Base-by-base conservation (phyloP, 2,888 invertebrate species). In the Unio delphinus region DNA sequence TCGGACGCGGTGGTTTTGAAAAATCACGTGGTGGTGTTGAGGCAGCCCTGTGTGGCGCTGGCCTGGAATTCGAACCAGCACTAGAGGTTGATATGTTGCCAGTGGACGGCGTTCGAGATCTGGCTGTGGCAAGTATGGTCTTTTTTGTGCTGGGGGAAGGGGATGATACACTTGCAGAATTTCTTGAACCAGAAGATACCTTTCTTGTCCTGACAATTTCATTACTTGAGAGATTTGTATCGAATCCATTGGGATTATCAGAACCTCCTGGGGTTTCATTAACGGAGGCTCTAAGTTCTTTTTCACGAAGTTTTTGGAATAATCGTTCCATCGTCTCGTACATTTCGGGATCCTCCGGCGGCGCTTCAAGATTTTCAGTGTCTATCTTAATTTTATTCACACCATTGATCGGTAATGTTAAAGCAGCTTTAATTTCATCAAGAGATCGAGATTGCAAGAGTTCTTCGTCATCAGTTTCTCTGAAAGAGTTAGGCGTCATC, bases 321-420 rank as follows among this genome's bases (percentile, higher is more conserved):
- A 89, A 70, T 73, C 80, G 76, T 70, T 89, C 88, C 89, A 89
- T 89, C 62, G 83, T 80, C n/a, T 78, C 73, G 67, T 83, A 88
- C 80, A 86, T 82, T 67, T 83, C 86, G 4, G 85, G 82, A 68
- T 89, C 85, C 72, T 84, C 87, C 4, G 86, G 84, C 4, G 87
- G 88, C 7, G 86, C 83, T 15, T 86, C 84, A 8, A 86, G 70
- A 45, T 72, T 70, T 20, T 78, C 80, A 1, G 79, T 66, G 57
- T 84, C 80, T 0, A 82, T 69, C 8, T 69, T 68, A 6, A 76
- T 68, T 34, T 69, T 70, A 45, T 64, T 78, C 11, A 83, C 54
- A 11, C 80, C 79, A 67, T 82, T 82, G 23, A 83, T 74, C 30
- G 84, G 84, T 11, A 82, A 67, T 55, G 79, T 70, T 26, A 84